Evolutionary conservation across 2,888 invertebrate species (phyloP).

Genomic region (Notodonta ziczac): DNA sequence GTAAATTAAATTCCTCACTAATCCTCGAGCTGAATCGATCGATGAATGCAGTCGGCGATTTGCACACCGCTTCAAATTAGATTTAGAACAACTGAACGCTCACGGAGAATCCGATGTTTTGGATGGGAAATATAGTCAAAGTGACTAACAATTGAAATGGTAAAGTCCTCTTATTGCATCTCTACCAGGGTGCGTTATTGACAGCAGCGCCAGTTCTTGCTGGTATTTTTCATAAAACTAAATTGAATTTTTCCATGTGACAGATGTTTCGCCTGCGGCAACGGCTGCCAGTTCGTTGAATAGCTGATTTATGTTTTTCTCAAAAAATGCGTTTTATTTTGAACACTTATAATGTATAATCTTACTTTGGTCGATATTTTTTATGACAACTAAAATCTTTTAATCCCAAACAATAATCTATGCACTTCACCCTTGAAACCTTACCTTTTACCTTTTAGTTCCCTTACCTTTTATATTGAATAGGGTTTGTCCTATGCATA

Average conservation of each 20-base stretch:
- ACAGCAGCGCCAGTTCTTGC: slow-evolving; percentile 23
- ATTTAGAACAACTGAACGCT: slow-evolving; percentile 69
- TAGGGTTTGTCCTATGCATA: no score
- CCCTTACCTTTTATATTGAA: no score
- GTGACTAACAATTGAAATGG: slow-evolving; percentile 66
- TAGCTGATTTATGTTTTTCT: neutral
- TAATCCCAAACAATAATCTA: no score
- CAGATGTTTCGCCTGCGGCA: slow-evolving; percentile 28
- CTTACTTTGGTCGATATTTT: no score
- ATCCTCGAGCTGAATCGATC: slow-evolving; percentile 49
- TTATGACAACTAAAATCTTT: no score
- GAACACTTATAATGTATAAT: neutral
- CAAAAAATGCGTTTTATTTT: no score
- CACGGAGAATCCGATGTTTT: slow-evolving; percentile 59
- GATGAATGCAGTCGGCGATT: slow-evolving; percentile 39
- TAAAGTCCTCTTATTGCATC: slow-evolving; percentile 62
- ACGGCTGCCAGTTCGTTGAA: slow-evolving; percentile 21
- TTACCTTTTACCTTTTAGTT: no score
- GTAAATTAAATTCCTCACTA: slow-evolving; percentile 63
- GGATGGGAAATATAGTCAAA: slow-evolving; percentile 59
- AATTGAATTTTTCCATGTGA: slow-evolving; percentile 35
- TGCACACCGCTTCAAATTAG: slow-evolving; percentile 61
- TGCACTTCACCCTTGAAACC: no score
- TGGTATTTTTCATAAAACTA: slow-evolving; percentile 32
- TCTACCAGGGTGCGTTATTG: slow-evolving; percentile 48